Evolutionary conservation across 1,140 invertebrate species (phyloP), one percentile per base, ranked within the genome.

Genomic region (Solenopsis invicta): DNA sequence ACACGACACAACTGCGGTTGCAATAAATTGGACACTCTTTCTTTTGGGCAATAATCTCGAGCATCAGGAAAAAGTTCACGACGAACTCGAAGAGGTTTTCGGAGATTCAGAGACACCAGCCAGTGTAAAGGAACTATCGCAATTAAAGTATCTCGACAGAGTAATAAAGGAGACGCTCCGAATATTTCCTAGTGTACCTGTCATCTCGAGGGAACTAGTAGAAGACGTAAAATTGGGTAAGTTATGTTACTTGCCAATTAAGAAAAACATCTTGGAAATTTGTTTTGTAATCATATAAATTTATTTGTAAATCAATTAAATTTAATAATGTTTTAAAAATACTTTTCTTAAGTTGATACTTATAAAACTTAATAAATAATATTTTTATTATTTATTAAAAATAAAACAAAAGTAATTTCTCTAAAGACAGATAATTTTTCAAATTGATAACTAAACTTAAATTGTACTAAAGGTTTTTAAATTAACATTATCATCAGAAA

Each of bases 1-100:
- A 2, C 95, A 96, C 48, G 97, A 98, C 87, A 97, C 97, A 18
- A 97, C 97, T n/a, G 95, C 96, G 0, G 93, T 95, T 34, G 96
- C 94, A 1, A 94, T 97, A 1, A 93, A 93, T 52, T 97, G 96
- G 94, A 92, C 96, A 2, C 82, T 97, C 0, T 29, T 29, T 29
- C 29, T 29, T 29, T 29, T 29, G 29, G 29, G 29, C 29, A 29
- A 29, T 29, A 29, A 97, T 94, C 95, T 95, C 0, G 94, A 96
- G 54, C 93, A 96, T 41, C 97, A 97, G 91, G 93, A 96, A 37
- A 97, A 96, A 89, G 91, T 97, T 18, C 96, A 96, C 67, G 93
- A 97, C 72, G 97, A 98, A 94, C 88, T 97, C 10, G 90, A 96
- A 37, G 91, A 95, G 66, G 94, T 97, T 5, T 95, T 97, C 87